Percentiles rank a stretch among this genome's conserved stretches.
Conservation (phyloP, 2,888 invertebrate genomes). For the Tuta absoluta region DNA sequence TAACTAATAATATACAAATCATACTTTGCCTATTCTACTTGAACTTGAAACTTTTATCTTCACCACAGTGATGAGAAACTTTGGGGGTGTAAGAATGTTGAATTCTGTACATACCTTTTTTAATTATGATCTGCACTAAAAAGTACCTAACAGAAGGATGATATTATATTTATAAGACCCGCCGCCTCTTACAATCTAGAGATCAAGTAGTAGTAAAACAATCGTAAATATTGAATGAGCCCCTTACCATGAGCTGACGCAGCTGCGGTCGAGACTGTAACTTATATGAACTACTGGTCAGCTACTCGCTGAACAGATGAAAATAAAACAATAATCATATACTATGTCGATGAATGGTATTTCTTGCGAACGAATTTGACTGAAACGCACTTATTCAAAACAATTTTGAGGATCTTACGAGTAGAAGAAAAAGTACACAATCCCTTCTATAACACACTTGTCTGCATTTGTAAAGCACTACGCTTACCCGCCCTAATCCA, state of each 20-base stretch:
- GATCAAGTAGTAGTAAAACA: constrained; percentile 42
- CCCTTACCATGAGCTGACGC: constrained; percentile 50
- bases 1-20: no score
- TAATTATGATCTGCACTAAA: no score
- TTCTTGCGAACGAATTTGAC: no score
- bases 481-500: constrained; percentile 9
- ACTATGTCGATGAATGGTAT: not conserved
- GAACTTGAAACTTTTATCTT: no score
- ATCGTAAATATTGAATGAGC: constrained; percentile 70
- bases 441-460: not conserved
- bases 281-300: constrained; percentile 10
- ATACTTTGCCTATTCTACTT: no score
- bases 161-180: not conserved
- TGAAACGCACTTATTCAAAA: no score
- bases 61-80: no score
- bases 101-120: no score
- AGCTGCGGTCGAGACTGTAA: constrained; percentile 46
- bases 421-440: not conserved
- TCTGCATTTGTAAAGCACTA: not conserved
- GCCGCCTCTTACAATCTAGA: not conserved
- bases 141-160: no score
- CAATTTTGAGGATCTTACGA: not conserved
- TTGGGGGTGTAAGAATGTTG: no score
- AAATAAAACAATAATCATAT: not conserved
- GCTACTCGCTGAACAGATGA: not conserved